Base-by-base conservation (phyloP, 1,140 invertebrate genomes). In the Caerostris darwini region DNA sequence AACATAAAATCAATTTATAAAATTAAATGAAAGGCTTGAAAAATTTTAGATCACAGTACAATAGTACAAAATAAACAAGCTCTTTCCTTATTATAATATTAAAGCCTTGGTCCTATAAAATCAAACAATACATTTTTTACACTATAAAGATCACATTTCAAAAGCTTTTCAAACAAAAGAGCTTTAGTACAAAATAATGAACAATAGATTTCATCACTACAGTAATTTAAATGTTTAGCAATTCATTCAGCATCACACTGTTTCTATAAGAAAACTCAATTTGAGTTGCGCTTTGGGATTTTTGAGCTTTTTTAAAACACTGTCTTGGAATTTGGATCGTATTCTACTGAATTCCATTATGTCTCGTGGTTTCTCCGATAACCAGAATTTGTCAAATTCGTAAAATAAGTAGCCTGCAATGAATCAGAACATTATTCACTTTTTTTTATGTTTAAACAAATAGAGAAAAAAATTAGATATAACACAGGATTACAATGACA, bases 311-410 rank as follows among this genome's bases (percentile, higher is more conserved):
- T 77, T 85, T 7, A 90, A n/a, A 17, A 98, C 97, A 94, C 97
- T 97, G 90, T 97, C 97, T 96, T 98, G 98, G 96, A 99, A 99
- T 95, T 97, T 97, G 95, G 98, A 97, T 95, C 97, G 97, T 90
- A 99, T 98, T 59, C 97, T 97, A 34, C 98, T 98, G 96, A 99
- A 99, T 96, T 99, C 98, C 99, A 99, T 99, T 93, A 99, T 98
- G 96, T 99, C 98, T 94, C 97, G 97, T 1, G 99, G 98, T 95
- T 98, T 98, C 57, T 98, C 98, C 92, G 98, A 97, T 83, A 99
- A 97, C 99, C 99, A 99, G 96, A 98, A 98, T 95, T 97, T 97
- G 96, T 99, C 98, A 96, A 99, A 99, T 95, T 99, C 98, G 95
- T 98, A 98, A 96, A 99, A 99, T 67, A 99, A 96, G 96, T 98